A percentile compares a stretch with the other conserved stretches of the same genome.
These are phyloP conservation scores for Neoscelio sp. DNA, from an alignment of 2,888 invertebrate genomes.

Conservation along the genomic window DNA sequence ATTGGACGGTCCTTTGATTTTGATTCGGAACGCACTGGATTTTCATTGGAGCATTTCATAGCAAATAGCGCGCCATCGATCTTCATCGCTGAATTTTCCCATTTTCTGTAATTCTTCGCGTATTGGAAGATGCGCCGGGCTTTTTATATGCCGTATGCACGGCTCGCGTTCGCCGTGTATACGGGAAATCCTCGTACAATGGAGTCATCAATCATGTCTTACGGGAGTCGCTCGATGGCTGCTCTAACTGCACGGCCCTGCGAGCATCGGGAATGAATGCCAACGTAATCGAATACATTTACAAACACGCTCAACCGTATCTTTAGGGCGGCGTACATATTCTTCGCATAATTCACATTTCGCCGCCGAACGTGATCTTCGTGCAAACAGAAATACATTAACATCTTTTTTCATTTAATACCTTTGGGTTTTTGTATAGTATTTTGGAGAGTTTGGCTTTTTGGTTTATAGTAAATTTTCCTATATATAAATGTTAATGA, in stretches of 20 bases:
- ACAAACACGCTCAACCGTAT: slow-evolving; percentile 71
- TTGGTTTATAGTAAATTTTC: too few species aligned
- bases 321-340: slow-evolving; percentile 49
- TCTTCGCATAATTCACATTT: slow-evolving; percentile 65
- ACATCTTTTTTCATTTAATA: slow-evolving; percentile 49
- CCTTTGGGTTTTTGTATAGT: neutral
- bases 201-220: slow-evolving; percentile 83
- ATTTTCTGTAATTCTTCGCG: slow-evolving; percentile 81
- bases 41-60: slow-evolving; percentile 57
- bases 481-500: too few species aligned
- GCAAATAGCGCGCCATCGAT: slow-evolving; percentile 68
- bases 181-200: slow-evolving; percentile 80
- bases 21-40: slow-evolving; percentile 43
- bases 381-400: slow-evolving; percentile 49
- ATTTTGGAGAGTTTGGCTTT: too few species aligned
- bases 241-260: slow-evolving; percentile 73
- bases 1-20: slow-evolving; percentile 43
- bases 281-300: slow-evolving; percentile 79
- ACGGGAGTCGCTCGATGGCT: slow-evolving; percentile 80
- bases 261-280: slow-evolving; percentile 69
- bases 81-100: slow-evolving; percentile 73
- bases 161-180: slow-evolving; percentile 72
- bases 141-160: slow-evolving; percentile 75
- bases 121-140: slow-evolving; percentile 78
- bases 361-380: slow-evolving; percentile 58